Percentiles rank a stretch among this genome's conserved stretches.
Conservation (phyloP, 1,140 invertebrate species). For the Drosophila orosa region DNA sequence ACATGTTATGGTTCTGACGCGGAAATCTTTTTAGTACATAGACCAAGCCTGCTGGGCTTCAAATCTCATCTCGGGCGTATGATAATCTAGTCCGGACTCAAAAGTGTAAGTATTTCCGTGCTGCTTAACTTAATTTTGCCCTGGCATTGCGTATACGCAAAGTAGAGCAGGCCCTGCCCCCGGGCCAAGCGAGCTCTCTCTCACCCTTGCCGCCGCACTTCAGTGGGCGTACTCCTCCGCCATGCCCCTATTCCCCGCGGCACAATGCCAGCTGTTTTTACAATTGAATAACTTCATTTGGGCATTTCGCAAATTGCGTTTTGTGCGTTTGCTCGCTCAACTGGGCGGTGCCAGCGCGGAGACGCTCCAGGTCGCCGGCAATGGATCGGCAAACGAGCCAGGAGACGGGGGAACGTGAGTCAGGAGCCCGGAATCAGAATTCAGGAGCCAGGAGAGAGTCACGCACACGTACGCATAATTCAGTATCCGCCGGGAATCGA, state of each 20-base stretch:
- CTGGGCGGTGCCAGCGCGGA: slow-evolving; percentile 21
- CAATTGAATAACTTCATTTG: slow-evolving; percentile 80
- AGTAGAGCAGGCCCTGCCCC: slow-evolving; percentile 11
- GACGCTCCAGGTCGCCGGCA: slow-evolving; percentile 26
- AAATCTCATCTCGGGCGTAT: slow-evolving; percentile 37
- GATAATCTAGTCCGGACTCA: slow-evolving; percentile 40
- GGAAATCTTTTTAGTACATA: slow-evolving; percentile 42
- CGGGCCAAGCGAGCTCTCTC: slow-evolving; percentile 6
- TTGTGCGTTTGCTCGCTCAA: slow-evolving; percentile 43
- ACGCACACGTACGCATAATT: slow-evolving; percentile 49
- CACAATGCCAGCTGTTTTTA: slow-evolving; percentile 75
- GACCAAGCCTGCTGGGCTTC: slow-evolving; percentile 40
- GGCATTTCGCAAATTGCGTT: slow-evolving; percentile 69
- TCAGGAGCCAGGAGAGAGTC: slow-evolving; percentile 7
- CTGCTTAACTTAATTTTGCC: slow-evolving; percentile 52
- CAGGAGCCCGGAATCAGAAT: neutral
- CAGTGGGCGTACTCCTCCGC: slow-evolving; percentile 5
- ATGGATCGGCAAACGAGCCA: slow-evolving; percentile 40
- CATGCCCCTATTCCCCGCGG: slow-evolving; percentile 55
- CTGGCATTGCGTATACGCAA: slow-evolving; percentile 64
- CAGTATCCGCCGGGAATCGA: slow-evolving; percentile 39
- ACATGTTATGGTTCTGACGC: slow-evolving; percentile 34
- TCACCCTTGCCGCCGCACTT: slow-evolving; percentile 9
- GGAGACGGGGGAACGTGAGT: neutral
- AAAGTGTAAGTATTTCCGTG: slow-evolving; percentile 58